phyloP scores from a whole-genome alignment of 2,888 invertebrate species.

The Papilio elwesi region DNA sequence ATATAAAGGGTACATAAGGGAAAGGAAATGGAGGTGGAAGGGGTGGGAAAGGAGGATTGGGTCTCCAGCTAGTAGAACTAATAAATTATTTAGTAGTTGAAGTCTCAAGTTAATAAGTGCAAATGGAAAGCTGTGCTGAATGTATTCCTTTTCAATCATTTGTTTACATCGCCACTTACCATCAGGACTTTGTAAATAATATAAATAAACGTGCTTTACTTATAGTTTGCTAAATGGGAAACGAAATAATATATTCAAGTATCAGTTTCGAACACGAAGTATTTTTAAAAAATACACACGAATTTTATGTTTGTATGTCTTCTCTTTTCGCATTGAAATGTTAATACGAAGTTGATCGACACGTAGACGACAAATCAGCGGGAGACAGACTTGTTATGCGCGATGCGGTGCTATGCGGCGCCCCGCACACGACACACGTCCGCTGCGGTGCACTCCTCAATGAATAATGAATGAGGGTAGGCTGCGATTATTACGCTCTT shows the following conservation, averaged over 20 bases:
- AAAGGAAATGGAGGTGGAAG: background rate
- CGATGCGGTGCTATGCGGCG: conserved; percentile 55
- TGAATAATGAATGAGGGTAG: conserved; percentile 61
- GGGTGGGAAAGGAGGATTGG: background rate
- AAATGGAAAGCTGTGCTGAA: background rate
- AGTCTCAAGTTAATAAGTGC: too few species aligned
- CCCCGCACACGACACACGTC: conserved; percentile 80
- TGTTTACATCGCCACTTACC: too few species aligned
- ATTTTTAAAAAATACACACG: too few species aligned
- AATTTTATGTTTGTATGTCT: conserved; percentile 1
- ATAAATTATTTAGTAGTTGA: conserved; percentile 2
- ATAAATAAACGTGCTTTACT: too few species aligned
- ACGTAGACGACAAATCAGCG: conserved; percentile 46
- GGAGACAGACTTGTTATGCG: conserved; percentile 61
- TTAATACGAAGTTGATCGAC: conserved; percentile 38
- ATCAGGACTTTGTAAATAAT: too few species aligned
- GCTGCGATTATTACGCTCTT: conserved; percentile 39
- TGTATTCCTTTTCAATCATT: too few species aligned
- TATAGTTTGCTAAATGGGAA: background rate
- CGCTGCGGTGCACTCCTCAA: conserved; percentile 57
- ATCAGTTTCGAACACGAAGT: too few species aligned
- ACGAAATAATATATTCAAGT: background rate
- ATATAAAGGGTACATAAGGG: background rate
- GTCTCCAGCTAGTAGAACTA: background rate
- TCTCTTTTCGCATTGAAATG: conserved; percentile 30